phyloP scores from a whole-genome alignment of 2,113 vertebrate genomes.

The Burhinus oedicnemus region DNA sequence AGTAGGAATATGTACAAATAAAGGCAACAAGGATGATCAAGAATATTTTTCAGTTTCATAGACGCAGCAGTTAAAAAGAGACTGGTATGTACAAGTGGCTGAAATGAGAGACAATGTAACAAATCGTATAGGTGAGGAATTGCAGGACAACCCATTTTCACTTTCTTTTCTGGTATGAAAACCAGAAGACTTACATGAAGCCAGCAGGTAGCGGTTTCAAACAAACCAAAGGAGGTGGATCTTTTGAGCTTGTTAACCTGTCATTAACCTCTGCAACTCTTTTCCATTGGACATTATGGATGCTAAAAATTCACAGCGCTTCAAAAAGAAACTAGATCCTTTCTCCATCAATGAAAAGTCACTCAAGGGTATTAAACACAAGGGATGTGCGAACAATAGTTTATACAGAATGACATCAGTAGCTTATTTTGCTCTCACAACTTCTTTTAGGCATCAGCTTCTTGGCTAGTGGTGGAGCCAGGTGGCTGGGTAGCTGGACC shows the following conservation, averaged over 20 bases:
- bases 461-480: not conserved
- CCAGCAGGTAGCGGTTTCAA: not conserved
- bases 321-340: not conserved
- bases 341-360: not conserved
- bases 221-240: not conserved
- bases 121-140: accelerated
- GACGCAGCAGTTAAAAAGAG: not conserved
- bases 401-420: not conserved
- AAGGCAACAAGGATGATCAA: not conserved
- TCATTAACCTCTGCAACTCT: not conserved
- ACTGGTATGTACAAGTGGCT: accelerated
- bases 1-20: not conserved
- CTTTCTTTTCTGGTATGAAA: not conserved
- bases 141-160: not conserved
- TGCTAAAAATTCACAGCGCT: not conserved
- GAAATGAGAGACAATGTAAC: not conserved
- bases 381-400: too few species aligned
- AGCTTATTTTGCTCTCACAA: not conserved
- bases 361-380: not conserved
- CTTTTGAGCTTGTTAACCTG: not conserved
- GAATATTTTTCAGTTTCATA: not conserved
- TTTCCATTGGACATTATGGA: not conserved
- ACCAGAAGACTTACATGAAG: not conserved
- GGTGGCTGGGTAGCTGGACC: not conserved
- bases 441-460: too few species aligned